Percentiles rank a stretch among this genome's conserved stretches.
Conservation (phyloP, 2,113 vertebrate genomes). For the Entomyzon cyanotis region DNA sequence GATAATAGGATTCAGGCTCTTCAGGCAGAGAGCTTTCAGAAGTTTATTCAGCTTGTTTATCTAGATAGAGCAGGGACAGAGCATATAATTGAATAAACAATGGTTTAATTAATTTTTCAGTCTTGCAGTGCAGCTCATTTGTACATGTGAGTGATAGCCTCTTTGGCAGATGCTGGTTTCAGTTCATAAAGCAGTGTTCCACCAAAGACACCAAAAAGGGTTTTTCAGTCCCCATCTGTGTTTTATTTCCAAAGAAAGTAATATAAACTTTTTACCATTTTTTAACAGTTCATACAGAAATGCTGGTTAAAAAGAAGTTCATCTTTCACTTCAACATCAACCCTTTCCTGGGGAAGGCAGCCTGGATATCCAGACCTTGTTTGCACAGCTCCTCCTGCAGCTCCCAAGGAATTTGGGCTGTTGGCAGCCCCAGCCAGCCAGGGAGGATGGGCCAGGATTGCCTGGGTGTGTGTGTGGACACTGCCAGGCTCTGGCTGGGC, state of each 20-base stretch:
- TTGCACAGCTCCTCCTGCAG: not conserved
- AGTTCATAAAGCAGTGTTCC: not conserved
- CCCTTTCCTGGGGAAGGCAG: not conserved
- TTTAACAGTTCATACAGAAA: not conserved
- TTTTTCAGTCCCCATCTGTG: not conserved
- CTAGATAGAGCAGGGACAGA: not conserved
- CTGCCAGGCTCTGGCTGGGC: not conserved
- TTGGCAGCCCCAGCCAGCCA: accelerated
- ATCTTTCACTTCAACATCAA: not conserved
- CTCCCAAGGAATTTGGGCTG: accelerated
- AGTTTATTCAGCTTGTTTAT: conserved; percentile 21
- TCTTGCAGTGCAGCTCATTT: not conserved
- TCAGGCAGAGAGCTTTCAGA: not conserved
- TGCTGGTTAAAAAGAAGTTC: not conserved
- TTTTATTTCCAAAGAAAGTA: not conserved
- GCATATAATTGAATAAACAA: conserved; percentile 18
- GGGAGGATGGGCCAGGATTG: not conserved
- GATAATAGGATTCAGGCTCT: not conserved
- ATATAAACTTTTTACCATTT: not conserved
- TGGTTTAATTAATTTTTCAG: not conserved
- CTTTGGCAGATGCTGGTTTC: not conserved
- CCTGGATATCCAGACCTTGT: not conserved
- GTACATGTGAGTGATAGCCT: not conserved
- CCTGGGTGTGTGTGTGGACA: not conserved
- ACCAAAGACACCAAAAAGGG: not conserved